Evolutionary conservation across 2,888 invertebrate species (phyloP).

Genomic region (Conus canariensis): DNA sequence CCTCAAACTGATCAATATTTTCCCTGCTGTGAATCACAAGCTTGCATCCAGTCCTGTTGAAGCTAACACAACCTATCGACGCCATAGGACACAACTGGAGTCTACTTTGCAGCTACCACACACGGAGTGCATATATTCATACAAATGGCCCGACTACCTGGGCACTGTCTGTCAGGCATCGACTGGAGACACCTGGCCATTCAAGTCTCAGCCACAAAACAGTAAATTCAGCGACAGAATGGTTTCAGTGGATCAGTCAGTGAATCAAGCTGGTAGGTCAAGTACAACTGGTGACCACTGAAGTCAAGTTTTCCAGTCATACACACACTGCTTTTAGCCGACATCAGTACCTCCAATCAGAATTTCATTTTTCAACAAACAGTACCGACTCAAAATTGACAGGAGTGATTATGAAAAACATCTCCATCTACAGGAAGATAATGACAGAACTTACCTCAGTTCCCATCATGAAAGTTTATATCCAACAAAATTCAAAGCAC

Average conservation of each 20-base stretch:
- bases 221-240: neutral
- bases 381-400: neutral
- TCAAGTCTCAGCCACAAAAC: neutral
- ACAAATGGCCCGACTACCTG: neutral
- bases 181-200: neutral
- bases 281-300: neutral
- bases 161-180: neutral
- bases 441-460: neutral
- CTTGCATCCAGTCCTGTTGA: neutral
- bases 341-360: neutral
- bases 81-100: neutral
- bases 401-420: neutral
- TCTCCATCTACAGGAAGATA: neutral
- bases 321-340: neutral
- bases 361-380: neutral
- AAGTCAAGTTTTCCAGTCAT: neutral
- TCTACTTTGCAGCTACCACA: neutral
- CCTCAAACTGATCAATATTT: slow-evolving; percentile 14
- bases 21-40: neutral
- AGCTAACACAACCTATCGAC: neutral
- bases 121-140: slow-evolving; percentile 10
- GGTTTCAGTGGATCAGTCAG: slow-evolving; percentile 7
- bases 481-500: neutral
- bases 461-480: neutral
- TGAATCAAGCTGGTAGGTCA: neutral